Evolutionary conservation across 1,140 invertebrate genomes (phyloP).

Genomic region (Pachypsylla venusta): DNA sequence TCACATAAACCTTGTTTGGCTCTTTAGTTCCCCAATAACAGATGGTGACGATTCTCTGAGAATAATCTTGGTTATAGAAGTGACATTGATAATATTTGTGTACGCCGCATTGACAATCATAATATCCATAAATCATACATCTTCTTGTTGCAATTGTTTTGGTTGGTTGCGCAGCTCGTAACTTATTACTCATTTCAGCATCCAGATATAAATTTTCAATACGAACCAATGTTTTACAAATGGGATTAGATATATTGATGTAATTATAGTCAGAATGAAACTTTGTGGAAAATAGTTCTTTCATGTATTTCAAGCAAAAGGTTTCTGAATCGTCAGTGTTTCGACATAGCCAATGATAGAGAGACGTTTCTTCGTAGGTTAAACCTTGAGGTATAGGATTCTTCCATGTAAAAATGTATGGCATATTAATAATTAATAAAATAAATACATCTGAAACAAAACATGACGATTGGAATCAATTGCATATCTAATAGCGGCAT

Average conservation of each 20-base stretch:
- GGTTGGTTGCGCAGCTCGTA: neutral
- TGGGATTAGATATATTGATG: neutral
- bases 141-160: neutral
- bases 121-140: neutral
- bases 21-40: neutral
- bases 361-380: neutral
- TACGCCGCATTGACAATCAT: neutral
- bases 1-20: neutral
- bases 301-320: neutral
- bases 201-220: neutral
- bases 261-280: neutral
- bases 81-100: neutral
- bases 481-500: too few relatives aligned
- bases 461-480: too few relatives aligned
- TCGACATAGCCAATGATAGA: neutral
- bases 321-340: neutral
- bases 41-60: neutral
- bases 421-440: too few relatives aligned
- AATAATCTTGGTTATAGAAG: neutral
- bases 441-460: too few relatives aligned
- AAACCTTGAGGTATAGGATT: neutral
- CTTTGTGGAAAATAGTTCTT: neutral
- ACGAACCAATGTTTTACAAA: neutral
- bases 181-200: too few relatives aligned
- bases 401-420: too few relatives aligned